A percentile compares a stretch with the other conserved stretches of the same genome.
Conservation (phyloP, 2,888 invertebrate species). For the Ypsolopha sequella region DNA sequence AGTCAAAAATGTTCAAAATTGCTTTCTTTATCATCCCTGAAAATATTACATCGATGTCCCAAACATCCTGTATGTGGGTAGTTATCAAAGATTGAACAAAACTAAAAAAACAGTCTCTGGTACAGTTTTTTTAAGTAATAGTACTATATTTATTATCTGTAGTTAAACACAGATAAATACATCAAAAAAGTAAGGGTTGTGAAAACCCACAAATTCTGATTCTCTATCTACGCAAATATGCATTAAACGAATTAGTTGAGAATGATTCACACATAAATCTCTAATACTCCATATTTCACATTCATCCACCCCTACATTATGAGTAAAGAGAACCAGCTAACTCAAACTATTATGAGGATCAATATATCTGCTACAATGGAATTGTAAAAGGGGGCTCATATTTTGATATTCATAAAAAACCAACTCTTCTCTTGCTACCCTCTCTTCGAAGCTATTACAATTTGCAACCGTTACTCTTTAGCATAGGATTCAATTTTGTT, state of each 20-base stretch:
- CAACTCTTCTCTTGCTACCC: constrained; percentile 56
- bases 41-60: too few relatives aligned
- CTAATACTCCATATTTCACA: constrained; percentile 15
- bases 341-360: constrained; percentile 66
- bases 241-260: background rate
- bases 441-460: constrained; percentile 16
- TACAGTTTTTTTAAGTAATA: too few relatives aligned
- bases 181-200: too few relatives aligned
- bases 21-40: too few relatives aligned
- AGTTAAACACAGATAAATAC: too few relatives aligned
- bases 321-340: constrained; percentile 48
- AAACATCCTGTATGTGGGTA: too few relatives aligned
- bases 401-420: constrained; percentile 68
- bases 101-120: too few relatives aligned
- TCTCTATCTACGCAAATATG: too few relatives aligned
- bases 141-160: too few relatives aligned
- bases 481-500: constrained; percentile 39
- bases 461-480: constrained; percentile 28
- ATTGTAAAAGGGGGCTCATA: constrained; percentile 69
- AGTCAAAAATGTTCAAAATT: too few relatives aligned
- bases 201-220: too few relatives aligned
- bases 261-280: constrained; percentile 21
- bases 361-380: constrained; percentile 67
- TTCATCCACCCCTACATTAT: constrained; percentile 55
- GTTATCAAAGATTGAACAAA: too few relatives aligned